Base-by-base conservation (phyloP, 2,888 invertebrate species). In the Nomada ruficornis region DNA sequence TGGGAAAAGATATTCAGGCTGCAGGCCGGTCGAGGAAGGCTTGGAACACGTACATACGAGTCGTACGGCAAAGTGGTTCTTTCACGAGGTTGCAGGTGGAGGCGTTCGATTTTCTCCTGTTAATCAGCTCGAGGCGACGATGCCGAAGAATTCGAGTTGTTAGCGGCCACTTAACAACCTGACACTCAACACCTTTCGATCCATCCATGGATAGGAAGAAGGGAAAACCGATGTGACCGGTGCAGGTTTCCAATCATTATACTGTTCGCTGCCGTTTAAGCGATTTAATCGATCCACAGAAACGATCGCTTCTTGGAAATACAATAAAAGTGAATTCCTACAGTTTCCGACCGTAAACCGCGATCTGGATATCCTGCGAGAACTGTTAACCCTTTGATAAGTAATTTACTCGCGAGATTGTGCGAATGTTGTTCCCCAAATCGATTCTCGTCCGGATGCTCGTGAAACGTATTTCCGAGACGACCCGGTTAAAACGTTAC, bases 151-250 rank as follows among this genome's bases (percentile, higher is more conserved):
- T 83, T 73, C 74, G 57, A 80, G 23, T 71, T 72, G 74, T 83
- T 87, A 87, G 82, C 87, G 69, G 13, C 76, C 77, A 83, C 78
- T 87, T 87, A 87, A 82, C 82, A 54, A 74, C 70, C 62, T 47
- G 77, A 76, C 82, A 78, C 75, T 80, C 71, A 67, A 86, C 72
- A 70, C 80, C 82, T 78, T 77, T 82, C 76, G 36, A 65, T 77
- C 59, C 50, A 3, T n/a, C 54, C 65, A 52, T 63, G 63, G 23
- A 52, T 55, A 72, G 65, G 59, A 73, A 63, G 54, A 44, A 57
- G 55, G 55, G 13, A 70, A 72, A 69, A 73, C 59, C 50, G 52
- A 74, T 29, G 55, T 57, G 26, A 52, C 44, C 52, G 60, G 26
- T 47, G 26, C 13, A 55, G n/a, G 23, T 54, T 59, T n/a, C 18